Conservation (phyloP, 2,888 invertebrate species). For the Oeneis ivallda region DNA sequence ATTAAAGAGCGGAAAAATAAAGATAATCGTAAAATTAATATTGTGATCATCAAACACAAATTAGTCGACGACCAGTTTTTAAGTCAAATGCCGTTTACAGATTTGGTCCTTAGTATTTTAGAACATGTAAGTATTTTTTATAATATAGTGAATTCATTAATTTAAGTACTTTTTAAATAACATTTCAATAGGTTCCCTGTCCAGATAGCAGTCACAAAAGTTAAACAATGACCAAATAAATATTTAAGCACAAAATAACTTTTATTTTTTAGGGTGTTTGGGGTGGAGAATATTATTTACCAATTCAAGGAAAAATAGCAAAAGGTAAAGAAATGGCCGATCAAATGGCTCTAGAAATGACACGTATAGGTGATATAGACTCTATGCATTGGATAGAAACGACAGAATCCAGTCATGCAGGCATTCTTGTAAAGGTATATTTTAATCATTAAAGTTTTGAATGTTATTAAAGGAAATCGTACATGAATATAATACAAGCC, state of each 20-base stretch:
- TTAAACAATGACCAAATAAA: too few relatives aligned
- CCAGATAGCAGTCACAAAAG: too few relatives aligned
- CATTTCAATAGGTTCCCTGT: too few relatives aligned
- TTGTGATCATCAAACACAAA: constrained; percentile 50
- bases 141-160: not conserved
- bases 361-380: constrained; percentile 47
- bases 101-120: constrained; percentile 46
- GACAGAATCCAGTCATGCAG: constrained; percentile 38
- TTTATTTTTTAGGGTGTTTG: constrained; percentile 44
- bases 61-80: constrained; percentile 43
- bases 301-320: constrained; percentile 36
- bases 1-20: constrained; percentile 49
- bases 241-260: too few relatives aligned
- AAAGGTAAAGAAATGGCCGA: constrained; percentile 29
- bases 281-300: constrained; percentile 52
- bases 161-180: too few relatives aligned
- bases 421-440: constrained; percentile 52
- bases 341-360: constrained; percentile 43
- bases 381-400: constrained; percentile 56
- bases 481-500: too few relatives aligned
- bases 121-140: constrained; percentile 21
- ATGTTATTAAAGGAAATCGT: not conserved
- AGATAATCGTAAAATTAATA: constrained; percentile 47
- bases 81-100: constrained; percentile 48
- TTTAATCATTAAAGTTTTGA: not conserved